phyloP scores from a whole-genome alignment of 37 sponge, comb jelly and placozoan genomes.

The Amphimedon queenslandica region DNA sequence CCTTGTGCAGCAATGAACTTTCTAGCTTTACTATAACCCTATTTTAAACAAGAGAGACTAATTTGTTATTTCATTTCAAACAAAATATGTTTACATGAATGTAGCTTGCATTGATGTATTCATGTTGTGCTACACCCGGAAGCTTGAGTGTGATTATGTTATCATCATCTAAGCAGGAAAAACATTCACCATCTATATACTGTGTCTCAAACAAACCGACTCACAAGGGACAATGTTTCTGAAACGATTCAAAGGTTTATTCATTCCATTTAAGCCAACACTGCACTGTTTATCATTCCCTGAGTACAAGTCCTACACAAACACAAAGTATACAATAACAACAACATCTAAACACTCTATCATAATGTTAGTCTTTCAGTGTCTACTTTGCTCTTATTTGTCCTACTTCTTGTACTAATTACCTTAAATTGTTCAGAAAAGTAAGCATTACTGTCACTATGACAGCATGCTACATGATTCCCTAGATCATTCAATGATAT shows the following conservation, averaged over 20 bases:
- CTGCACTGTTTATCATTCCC: not conserved
- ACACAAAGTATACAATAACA: not conserved
- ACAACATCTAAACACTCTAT: not conserved
- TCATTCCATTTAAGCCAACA: not conserved
- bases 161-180: constrained; percentile 2
- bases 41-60: not conserved
- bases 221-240: constrained; percentile 1
- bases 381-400: too few relatives aligned
- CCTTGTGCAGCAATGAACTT: constrained; percentile 85
- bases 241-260: constrained; percentile 5
- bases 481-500: not conserved
- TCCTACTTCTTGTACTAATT: too few relatives aligned
- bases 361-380: not conserved
- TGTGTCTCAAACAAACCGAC: not conserved
- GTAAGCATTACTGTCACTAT: not conserved
- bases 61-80: not conserved
- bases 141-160: constrained; percentile 4
- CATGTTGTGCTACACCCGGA: not conserved
- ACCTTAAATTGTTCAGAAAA: constrained; percentile 4
- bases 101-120: constrained; percentile 5
- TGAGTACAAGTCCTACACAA: not conserved
- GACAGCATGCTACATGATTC: not conserved
- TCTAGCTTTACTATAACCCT: constrained; percentile 55
- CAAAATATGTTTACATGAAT: not conserved
- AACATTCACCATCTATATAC: not conserved